These are phyloP conservation scores for Girardia tigrina DNA, from an alignment of 2,888 invertebrate genomes.

Conservation along the genomic window DNA sequence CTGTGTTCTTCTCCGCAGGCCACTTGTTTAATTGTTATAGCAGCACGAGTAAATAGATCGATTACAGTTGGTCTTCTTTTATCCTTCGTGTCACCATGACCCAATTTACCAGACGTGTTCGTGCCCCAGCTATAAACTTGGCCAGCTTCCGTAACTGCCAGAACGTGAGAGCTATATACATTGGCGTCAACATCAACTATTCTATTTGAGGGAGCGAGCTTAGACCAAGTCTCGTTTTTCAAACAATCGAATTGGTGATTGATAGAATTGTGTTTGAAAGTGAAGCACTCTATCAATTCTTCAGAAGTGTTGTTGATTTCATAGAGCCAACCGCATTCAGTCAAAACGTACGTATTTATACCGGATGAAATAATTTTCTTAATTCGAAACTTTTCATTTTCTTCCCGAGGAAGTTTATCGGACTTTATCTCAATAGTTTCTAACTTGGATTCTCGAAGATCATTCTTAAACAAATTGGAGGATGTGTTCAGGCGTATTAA, in stretches of 20 bases:
- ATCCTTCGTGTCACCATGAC: constrained; percentile 19
- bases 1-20: constrained; percentile 26
- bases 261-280: neutral
- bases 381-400: neutral
- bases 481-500: neutral
- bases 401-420: neutral
- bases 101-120: constrained; percentile 2
- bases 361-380: neutral
- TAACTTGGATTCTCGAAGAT: neutral
- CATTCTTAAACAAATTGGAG: neutral
- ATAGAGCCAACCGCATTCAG: neutral
- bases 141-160: constrained; percentile 21
- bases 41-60: neutral
- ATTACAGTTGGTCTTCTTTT: neutral
- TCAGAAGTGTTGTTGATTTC: neutral
- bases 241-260: neutral
- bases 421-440: neutral
- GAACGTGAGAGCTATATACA: neutral
- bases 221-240: neutral
- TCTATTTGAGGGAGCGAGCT: neutral
- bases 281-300: neutral
- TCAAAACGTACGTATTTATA: neutral
- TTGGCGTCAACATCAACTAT: neutral
- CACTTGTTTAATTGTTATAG: neutral
- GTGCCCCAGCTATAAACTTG: constrained; percentile 25